Base-by-base conservation (phyloP, 2,888 invertebrate genomes). In the Atethmia centrago region DNA sequence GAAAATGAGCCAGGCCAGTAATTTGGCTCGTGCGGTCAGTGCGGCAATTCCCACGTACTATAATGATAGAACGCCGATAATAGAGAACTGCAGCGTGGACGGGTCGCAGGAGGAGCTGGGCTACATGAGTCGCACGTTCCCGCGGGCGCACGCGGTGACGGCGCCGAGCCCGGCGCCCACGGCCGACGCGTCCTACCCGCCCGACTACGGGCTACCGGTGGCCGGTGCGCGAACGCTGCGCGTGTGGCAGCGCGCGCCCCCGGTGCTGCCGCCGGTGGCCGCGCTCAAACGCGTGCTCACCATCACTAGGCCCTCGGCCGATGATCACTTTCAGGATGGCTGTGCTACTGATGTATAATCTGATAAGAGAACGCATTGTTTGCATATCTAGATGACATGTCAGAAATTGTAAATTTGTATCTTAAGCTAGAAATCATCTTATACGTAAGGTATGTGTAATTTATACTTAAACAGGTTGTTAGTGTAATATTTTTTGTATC, bases 241-340 rank as follows among this genome's bases (percentile, higher is more conserved):
- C 84, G 98, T 98, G 84, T 98, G 98, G 98, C 98, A 98, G 93
- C 98, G 98, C 85, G 98, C 98, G 85, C 98, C 98, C 81, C 98
- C 98, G 79, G 98, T 98, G 74, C 95, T 98, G 90, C 98, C 98
- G 47, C 98, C 98, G 36, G 98, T 98, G 59, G 98, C 98, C 77
- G 98, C 98, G 83, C 97, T 98, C 84, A 98, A 98, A 94, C 97
- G 98, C 83, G 98, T 98, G 77, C 97, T 98, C 83, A 98, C 98
- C 87, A 98, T 98, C 93, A 98, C 97, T 89, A 97, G 98, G 91
- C 98, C 98, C 93, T 98, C 98, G 40, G 98, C 98, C 58, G 99
- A 99, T 91, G 99, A 99, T 94, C 98, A 98, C 80, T 99, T 98
- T 93, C 98, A 98, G 94, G 99, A 99, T 95, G 99, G 99, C 90